Evolutionary conservation across 1,140 invertebrate species (phyloP), one percentile per base, ranked within the genome.

Genomic region (Drosophila bifasciata): DNA sequence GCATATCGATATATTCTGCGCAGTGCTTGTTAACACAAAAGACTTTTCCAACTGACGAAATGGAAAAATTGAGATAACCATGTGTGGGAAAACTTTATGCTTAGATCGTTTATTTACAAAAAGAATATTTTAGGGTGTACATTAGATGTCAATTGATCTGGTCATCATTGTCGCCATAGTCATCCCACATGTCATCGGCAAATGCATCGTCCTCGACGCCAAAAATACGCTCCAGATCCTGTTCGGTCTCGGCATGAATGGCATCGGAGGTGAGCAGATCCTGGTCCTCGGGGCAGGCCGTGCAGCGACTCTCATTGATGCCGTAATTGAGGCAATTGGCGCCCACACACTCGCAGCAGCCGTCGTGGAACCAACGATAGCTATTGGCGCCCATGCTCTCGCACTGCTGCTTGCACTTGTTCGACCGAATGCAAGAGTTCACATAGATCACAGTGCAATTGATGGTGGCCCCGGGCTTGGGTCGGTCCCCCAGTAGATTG

Each of bases 391-490:
- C 91, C 91, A 91, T 91, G 49, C 84, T 91, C 23, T 91, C 83
- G 58, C 91, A 91, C 51, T 91, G 83, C 43, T 89, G 64, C 15
- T 62, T 71, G 59, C 91, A 99, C 89, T 98, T 98, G 84, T 95
- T 95, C 92, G 95, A 95, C 2, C 97, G 96, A 93, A 96, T 96
- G 91, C 98, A 99, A 73, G 97, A 94, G 23, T 96, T 95, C 94
- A 98, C 95, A 90, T 96, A 99, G 0, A 96, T 97, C 0, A 99
- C 97, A 1, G 97, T 98, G 91, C 98, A 99, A 92, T 98, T 98
- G 1, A 96, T 93, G 94, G 95, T 66, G 95, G 93, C 44, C 91
- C 40, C 28, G 11, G 41, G 11, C 19, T 43, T 53, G 7, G 32
- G n/a, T 13, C 59, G 13, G 19, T 9, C 4, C 21, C 48, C 49